Conservation (phyloP, 2,888 invertebrate genomes). For the Mythimna vitellina region DNA sequence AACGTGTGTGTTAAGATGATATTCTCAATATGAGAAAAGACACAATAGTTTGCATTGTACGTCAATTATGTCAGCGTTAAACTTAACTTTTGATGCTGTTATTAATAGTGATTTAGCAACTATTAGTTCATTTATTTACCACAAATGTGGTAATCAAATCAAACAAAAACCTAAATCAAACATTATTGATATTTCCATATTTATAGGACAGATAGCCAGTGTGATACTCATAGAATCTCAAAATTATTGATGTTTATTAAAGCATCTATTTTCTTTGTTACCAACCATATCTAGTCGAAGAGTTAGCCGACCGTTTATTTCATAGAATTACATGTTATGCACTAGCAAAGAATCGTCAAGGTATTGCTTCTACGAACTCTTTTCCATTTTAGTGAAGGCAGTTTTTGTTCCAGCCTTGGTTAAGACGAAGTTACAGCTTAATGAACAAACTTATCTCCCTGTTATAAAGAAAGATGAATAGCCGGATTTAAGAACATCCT, state of each 20-base stretch:
- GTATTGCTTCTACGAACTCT: slow-evolving; percentile 65
- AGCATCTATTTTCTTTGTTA: slow-evolving; percentile 42
- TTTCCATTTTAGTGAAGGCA: slow-evolving; percentile 67
- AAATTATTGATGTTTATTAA: slow-evolving; percentile 10
- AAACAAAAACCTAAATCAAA: neutral
- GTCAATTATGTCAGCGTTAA: slow-evolving; percentile 52
- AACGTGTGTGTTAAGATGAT: slow-evolving; percentile 67
- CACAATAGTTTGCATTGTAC: slow-evolving; percentile 59
- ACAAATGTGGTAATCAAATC: neutral
- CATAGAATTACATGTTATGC: slow-evolving; percentile 59
- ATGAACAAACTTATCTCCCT: slow-evolving; percentile 51
- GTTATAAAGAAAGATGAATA: slow-evolving; percentile 48
- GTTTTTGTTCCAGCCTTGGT: slow-evolving; percentile 67
- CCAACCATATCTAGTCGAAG: slow-evolving; percentile 29
- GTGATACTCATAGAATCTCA: slow-evolving; percentile 20
- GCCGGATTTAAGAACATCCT: slow-evolving; percentile 32
- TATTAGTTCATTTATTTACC: neutral
- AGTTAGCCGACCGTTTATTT: slow-evolving; percentile 54
- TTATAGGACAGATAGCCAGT: slow-evolving; percentile 9
- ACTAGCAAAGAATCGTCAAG: slow-evolving; percentile 62
- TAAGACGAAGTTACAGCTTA: slow-evolving; percentile 67
- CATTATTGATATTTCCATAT: neutral
- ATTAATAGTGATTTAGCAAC: slow-evolving; percentile 6
- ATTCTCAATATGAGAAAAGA: slow-evolving; percentile 52
- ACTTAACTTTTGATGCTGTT: slow-evolving; percentile 41